Percentiles rank a stretch among this genome's conserved stretches.
Evolutionary conservation across 2,797 vertebrate species (phyloP).

Genomic region (Darevskia nairensis): DNA sequence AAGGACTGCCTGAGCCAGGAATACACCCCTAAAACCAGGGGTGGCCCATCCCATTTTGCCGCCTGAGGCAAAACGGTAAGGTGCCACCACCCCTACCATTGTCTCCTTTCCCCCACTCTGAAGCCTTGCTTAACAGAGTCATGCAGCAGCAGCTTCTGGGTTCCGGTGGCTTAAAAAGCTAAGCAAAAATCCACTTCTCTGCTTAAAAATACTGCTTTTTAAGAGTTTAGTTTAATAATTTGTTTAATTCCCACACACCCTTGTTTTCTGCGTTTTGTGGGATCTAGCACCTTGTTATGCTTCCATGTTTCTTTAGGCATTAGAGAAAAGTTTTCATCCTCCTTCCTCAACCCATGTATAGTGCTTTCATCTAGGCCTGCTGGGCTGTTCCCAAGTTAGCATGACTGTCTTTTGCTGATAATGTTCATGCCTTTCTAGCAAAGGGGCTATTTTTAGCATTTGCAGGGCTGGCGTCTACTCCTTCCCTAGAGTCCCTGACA

Average conservation of each 20-base stretch:
- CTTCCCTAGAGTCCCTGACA: slow-evolving; percentile 30
- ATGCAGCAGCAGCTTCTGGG: background rate
- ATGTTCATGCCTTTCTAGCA: slow-evolving; percentile 42
- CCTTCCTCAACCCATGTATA: background rate
- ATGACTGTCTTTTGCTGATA: slow-evolving; percentile 56
- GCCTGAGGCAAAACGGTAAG: no score
- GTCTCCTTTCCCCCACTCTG: no score
- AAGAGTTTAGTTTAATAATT: background rate
- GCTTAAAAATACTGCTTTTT: background rate
- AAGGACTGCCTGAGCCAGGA: background rate
- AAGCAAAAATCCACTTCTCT: background rate
- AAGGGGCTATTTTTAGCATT: slow-evolving; percentile 61
- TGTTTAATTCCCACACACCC: background rate
- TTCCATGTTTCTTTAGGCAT: background rate
- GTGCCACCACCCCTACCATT: no score
- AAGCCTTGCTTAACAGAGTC: no score
- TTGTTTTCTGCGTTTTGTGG: background rate
- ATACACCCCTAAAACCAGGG: background rate
- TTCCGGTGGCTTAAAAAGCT: background rate
- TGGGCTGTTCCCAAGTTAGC: slow-evolving; percentile 35
- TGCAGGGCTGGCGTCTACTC: slow-evolving; percentile 19
- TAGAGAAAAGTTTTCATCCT: background rate
- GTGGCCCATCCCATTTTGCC: no score
- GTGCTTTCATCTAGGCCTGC: slow-evolving; percentile 18
- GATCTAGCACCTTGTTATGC: background rate